Evolutionary conservation across 2,888 invertebrate genomes (phyloP).

Genomic region (Papilio protenor): DNA sequence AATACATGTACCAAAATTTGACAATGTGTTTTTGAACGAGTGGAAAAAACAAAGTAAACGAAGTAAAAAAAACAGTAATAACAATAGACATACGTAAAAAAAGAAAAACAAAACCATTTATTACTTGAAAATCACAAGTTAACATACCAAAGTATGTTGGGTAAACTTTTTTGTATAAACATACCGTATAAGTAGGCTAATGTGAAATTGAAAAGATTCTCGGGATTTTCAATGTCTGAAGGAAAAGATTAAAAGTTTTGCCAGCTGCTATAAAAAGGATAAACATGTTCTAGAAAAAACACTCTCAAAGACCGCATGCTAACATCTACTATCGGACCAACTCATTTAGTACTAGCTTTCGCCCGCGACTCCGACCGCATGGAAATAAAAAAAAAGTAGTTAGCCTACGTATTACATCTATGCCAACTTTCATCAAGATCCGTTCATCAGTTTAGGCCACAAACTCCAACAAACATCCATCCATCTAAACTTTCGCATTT

Average conservation of each 20-base stretch:
- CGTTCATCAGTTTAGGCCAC: too few species aligned
- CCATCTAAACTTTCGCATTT: too few species aligned
- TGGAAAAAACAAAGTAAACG: too few species aligned
- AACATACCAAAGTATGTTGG: background rate
- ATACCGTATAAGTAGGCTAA: conserved; percentile 22
- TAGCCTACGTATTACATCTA: too few species aligned
- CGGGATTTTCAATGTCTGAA: conserved; percentile 20
- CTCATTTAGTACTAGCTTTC: background rate
- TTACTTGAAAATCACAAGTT: background rate
- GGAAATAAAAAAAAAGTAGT: too few species aligned
- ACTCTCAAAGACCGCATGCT: background rate
- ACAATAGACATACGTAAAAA: too few species aligned
- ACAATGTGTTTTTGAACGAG: too few species aligned
- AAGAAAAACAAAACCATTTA: background rate
- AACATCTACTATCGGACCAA: background rate
- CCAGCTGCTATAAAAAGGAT: background rate
- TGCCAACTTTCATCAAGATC: too few species aligned
- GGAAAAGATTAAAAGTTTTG: conserved; percentile 9
- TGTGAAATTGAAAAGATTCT: conserved; percentile 13
- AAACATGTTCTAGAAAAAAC: background rate
- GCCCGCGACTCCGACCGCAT: too few species aligned
- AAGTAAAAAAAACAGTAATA: too few species aligned
- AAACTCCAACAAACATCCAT: too few species aligned
- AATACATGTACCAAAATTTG: too few species aligned
- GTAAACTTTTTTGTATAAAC: conserved; percentile 1